Conservation (phyloP, 2,797 vertebrate genomes). For the Melanotaenia trifasciata region DNA sequence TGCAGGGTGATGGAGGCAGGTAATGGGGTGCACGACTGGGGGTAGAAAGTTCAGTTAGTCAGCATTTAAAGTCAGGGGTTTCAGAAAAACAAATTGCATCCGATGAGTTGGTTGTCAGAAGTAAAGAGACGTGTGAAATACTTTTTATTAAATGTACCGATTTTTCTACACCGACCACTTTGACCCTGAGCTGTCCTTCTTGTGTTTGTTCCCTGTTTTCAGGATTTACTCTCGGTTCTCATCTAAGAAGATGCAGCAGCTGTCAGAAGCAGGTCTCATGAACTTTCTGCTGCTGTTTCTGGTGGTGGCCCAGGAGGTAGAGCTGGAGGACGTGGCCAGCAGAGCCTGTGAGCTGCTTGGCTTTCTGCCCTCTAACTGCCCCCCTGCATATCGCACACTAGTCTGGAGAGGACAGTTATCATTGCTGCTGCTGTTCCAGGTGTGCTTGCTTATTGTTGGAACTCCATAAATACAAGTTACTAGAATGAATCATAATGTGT, state of each 20-base stretch:
- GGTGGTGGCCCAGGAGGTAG: slow-evolving; percentile 86
- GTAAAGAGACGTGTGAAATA: slow-evolving; percentile 23
- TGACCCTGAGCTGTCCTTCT: not conserved
- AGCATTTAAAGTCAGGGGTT: slow-evolving; percentile 59
- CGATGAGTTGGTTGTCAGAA: slow-evolving; percentile 29
- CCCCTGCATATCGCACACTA: slow-evolving; percentile 82
- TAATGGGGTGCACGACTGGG: slow-evolving; percentile 53
- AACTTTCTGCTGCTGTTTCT: slow-evolving; percentile 95
- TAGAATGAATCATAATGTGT: not conserved
- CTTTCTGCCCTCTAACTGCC: slow-evolving; percentile 82
- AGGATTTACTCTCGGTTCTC: slow-evolving; percentile 99
- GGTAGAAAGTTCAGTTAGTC: slow-evolving; percentile 68
- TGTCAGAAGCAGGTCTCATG: slow-evolving; percentile 92
- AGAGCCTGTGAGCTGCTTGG: slow-evolving; percentile 88
- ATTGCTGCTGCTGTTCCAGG: slow-evolving; percentile 88
- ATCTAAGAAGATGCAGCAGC: slow-evolving; percentile 92
- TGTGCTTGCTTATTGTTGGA: slow-evolving; percentile 22
- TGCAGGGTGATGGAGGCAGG: slow-evolving; percentile 64
- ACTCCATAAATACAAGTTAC: not conserved
- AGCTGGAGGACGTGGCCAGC: slow-evolving; percentile 90
- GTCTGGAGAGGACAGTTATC: slow-evolving; percentile 91
- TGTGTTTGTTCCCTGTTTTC: slow-evolving; percentile 11
- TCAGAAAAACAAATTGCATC: slow-evolving; percentile 50
- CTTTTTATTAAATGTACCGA: not conserved
- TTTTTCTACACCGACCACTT: not conserved